These are phyloP conservation scores for Xiphophorus birchmanni DNA, from an alignment of 2,797 vertebrate species.

Conservation along the genomic window DNA sequence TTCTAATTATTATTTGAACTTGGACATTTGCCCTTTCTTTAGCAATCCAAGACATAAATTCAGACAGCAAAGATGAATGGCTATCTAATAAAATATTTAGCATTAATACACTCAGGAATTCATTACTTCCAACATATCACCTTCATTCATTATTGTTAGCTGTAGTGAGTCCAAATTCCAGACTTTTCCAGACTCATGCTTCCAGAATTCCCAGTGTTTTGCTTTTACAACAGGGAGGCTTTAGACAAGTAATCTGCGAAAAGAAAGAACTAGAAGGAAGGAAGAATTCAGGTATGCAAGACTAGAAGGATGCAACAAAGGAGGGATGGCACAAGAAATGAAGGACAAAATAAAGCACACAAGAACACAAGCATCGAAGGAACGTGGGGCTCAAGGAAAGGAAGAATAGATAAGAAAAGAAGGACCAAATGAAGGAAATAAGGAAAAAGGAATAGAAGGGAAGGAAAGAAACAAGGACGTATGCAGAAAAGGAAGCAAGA, in stretches of 20 bases:
- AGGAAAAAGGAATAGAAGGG: neutral
- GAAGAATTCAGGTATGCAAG: neutral
- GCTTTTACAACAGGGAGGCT: neutral
- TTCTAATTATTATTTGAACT: neutral
- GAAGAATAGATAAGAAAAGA: neutral
- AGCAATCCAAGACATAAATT: neutral
- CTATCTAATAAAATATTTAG: conserved; percentile 2
- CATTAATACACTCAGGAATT: neutral
- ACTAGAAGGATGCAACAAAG: neutral
- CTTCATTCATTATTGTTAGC: neutral
- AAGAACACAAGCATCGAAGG: neutral
- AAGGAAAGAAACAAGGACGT: neutral
- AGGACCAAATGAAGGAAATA: no score
- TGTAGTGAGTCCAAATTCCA: neutral
- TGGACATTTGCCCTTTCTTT: neutral
- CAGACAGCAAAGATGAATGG: neutral
- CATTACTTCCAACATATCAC: neutral
- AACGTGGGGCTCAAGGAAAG: neutral
- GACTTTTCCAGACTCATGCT: neutral
- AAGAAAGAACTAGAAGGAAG: neutral
- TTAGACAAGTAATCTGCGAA: neutral
- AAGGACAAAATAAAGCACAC: neutral
- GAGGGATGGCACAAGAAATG: neutral
- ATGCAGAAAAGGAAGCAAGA: neutral
- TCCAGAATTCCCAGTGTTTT: neutral